phyloP scores from a whole-genome alignment of 2,888 invertebrate species.

The Polyommatus icarus region DNA sequence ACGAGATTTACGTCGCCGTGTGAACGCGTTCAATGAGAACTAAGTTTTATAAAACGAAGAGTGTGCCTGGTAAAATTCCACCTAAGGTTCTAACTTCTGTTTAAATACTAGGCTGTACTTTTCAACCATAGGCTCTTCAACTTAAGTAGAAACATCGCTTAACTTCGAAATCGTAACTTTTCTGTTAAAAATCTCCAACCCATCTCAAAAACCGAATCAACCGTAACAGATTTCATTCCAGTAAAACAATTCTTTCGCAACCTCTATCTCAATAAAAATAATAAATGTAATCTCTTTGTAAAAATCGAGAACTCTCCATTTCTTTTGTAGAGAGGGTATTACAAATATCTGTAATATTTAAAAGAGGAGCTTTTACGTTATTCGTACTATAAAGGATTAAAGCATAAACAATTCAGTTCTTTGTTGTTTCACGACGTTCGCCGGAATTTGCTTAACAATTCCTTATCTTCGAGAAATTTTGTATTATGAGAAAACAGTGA shows the following conservation, averaged over 20 bases:
- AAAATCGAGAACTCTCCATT: conserved; percentile 12
- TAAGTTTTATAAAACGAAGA: no score
- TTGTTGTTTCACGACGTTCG: conserved; percentile 7
- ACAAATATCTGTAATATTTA: conserved; percentile 24
- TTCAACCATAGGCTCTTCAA: no score
- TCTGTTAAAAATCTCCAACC: neutral
- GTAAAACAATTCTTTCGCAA: neutral
- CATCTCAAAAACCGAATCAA: conserved; percentile 3
- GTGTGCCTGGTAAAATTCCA: no score
- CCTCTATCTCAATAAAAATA: conserved; percentile 20
- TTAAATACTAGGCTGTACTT: no score
- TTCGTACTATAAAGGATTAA: conserved; percentile 19
- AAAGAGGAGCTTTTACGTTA: conserved; percentile 6
- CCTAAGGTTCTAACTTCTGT: no score
- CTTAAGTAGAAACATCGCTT: neutral
- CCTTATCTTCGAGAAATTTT: conserved; percentile 1
- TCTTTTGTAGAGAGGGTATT: conserved; percentile 15
- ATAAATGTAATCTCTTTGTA: conserved; percentile 17
- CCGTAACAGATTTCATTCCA: neutral
- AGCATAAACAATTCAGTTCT: conserved; percentile 23
- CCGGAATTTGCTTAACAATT: neutral
- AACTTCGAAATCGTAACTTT: neutral
- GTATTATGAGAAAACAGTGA: neutral
- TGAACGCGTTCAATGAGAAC: no score
- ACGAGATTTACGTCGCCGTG: no score